These are phyloP conservation scores for Apodemia duryi DNA, from an alignment of 2,888 invertebrate species.

Conservation along the genomic window DNA sequence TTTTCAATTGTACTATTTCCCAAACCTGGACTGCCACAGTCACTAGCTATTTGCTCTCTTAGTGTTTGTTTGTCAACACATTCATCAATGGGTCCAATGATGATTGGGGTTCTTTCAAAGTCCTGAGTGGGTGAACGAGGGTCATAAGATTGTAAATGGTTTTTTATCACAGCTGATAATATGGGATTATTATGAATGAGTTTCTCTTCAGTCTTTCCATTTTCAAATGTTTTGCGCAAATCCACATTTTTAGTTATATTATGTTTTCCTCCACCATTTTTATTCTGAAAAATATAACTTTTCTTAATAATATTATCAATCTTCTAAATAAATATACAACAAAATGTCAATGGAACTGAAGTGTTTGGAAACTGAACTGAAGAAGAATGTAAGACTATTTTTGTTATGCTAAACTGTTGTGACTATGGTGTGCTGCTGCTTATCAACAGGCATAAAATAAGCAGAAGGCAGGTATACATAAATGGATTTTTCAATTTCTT, in stretches of 20 bases:
- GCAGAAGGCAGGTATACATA: too few relatives aligned
- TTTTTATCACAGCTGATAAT: constrained; percentile 68
- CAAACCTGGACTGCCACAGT: constrained; percentile 46
- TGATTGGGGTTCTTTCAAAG: constrained; percentile 80
- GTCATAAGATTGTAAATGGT: constrained; percentile 71
- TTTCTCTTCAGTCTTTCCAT: constrained; percentile 54
- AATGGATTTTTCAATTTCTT: too few relatives aligned
- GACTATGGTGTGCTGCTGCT: too few relatives aligned
- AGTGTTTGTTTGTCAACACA: constrained; percentile 36
- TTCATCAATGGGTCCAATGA: constrained; percentile 49
- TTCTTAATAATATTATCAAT: too few relatives aligned
- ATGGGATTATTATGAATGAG: constrained; percentile 68
- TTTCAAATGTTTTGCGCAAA: constrained; percentile 69
- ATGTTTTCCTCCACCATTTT: constrained; percentile 54
- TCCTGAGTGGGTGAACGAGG: constrained; percentile 81
- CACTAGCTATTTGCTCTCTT: constrained; percentile 30
- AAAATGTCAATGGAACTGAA: too few relatives aligned
- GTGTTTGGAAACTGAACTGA: too few relatives aligned
- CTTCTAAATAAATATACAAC: too few relatives aligned
- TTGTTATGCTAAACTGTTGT: too few relatives aligned
- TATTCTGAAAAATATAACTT: constrained; percentile 48
- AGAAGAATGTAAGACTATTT: too few relatives aligned
- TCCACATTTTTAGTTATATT: constrained; percentile 74
- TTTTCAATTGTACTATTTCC: constrained; percentile 39
- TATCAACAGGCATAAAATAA: too few relatives aligned